These are phyloP conservation scores for Montipora efflorescens DNA, from an alignment of 64 coral and sea anemone genomes.

Conservation along the genomic window DNA sequence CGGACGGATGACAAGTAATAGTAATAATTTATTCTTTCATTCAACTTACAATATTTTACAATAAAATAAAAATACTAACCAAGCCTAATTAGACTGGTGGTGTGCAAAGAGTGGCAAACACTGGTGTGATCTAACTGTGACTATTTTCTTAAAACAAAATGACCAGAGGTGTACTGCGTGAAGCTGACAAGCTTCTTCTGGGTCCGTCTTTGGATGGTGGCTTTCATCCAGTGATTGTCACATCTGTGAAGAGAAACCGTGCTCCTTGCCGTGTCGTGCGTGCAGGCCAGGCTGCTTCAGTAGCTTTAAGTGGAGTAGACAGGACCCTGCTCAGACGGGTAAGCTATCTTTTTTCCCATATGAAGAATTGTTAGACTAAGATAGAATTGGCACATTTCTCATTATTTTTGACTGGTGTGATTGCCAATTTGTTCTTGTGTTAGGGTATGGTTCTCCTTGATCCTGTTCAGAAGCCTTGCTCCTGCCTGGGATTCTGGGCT, in stretches of 20 bases:
- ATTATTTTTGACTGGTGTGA: neutral
- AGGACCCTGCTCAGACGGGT: slow-evolving; percentile 81
- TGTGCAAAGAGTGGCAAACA: neutral
- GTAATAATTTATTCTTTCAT: no score
- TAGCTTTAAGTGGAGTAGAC: slow-evolving; percentile 85
- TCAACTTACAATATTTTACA: no score
- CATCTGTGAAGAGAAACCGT: slow-evolving; percentile 91
- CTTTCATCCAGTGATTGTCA: slow-evolving; percentile 81
- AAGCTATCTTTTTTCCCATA: slow-evolving; percentile 2
- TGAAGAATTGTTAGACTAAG: no score
- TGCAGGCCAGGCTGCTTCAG: slow-evolving; percentile 91
- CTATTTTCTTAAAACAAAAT: neutral
- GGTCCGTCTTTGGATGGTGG: slow-evolving; percentile 80
- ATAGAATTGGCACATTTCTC: no score
- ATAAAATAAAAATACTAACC: no score
- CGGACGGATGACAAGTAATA: no score
- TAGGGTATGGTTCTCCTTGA: slow-evolving; percentile 94
- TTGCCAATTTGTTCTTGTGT: neutral
- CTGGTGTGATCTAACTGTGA: no score
- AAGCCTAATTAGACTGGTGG: neutral
- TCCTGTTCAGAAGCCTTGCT: slow-evolving; percentile 59
- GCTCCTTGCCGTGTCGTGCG: slow-evolving; percentile 82
- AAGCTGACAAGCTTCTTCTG: slow-evolving; percentile 83
- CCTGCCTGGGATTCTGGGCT: slow-evolving; percentile 79
- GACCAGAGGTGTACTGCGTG: slow-evolving; percentile 86